Conservation (phyloP, 2,888 invertebrate species). For the Epinotia demarniana region DNA sequence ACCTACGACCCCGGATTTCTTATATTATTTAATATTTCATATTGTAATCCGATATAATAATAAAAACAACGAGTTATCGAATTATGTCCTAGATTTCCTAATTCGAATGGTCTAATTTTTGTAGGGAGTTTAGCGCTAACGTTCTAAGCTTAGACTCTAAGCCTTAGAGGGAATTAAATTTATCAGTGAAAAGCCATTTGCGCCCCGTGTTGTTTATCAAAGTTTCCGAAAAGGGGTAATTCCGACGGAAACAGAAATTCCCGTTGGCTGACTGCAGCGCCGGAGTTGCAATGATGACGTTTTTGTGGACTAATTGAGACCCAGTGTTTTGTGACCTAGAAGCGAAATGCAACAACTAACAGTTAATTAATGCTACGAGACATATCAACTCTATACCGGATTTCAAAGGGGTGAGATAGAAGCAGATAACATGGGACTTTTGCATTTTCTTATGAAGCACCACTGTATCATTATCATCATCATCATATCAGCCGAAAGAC, state of each 20-base stretch:
- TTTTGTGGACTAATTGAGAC: constrained; percentile 11
- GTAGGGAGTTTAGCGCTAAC: background rate
- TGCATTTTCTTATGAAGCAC: too few species aligned
- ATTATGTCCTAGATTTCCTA: too few species aligned
- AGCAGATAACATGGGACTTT: background rate
- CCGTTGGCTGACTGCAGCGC: constrained; percentile 25
- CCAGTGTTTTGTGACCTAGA: background rate
- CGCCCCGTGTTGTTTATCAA: background rate
- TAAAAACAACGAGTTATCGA: too few species aligned
- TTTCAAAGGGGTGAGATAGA: background rate
- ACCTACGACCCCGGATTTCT: too few species aligned
- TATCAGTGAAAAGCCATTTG: constrained; percentile 14
- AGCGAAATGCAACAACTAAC: background rate
- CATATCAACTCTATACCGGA: background rate
- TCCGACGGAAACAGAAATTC: constrained; percentile 58
- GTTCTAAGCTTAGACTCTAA: background rate
- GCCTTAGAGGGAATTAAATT: constrained; percentile 12
- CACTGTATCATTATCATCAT: too few species aligned
- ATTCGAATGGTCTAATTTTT: background rate
- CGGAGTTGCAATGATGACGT: constrained; percentile 2
- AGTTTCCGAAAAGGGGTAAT: constrained; percentile 18
- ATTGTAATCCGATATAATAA: too few species aligned
- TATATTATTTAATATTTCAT: too few species aligned
- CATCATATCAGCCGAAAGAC: too few species aligned
- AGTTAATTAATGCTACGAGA: background rate